Conservation (phyloP, 2,797 vertebrate genomes). For the Spheniscus humboldti region DNA sequence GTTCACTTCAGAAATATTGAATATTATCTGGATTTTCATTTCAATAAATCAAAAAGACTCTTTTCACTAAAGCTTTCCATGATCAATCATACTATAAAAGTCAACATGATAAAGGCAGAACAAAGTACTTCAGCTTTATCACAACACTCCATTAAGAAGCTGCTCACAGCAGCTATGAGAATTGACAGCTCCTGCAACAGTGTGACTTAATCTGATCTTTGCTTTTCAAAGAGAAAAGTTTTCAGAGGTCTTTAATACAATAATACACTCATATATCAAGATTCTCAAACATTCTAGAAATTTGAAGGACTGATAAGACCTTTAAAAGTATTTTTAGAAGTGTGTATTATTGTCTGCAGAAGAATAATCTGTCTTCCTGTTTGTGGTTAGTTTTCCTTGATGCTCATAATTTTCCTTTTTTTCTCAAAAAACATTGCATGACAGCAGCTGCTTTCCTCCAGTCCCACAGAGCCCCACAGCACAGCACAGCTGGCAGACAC, state of each 20-base stretch:
- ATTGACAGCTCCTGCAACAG: not conserved
- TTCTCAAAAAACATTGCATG: not conserved
- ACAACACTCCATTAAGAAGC: not conserved
- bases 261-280: not conserved
- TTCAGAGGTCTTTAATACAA: not conserved
- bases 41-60: not conserved
- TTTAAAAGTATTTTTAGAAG: slow-evolving; percentile 40
- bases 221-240: not conserved
- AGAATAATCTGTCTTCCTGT: not conserved
- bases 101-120: not conserved
- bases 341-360: not conserved
- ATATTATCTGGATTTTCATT: not conserved
- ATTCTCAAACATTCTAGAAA: not conserved
- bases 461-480: not conserved
- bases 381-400: slow-evolving; percentile 1
- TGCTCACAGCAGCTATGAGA: not conserved
- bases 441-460: not conserved
- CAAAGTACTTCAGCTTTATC: not conserved
- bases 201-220: not conserved
- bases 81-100: not conserved
- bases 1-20: not conserved
- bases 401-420: not conserved
- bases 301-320: slow-evolving; percentile 26
- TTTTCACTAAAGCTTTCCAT: not conserved
- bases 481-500: not conserved